Base-by-base conservation (phyloP, 2,888 invertebrate species). In the Aleiodes testaceus region DNA sequence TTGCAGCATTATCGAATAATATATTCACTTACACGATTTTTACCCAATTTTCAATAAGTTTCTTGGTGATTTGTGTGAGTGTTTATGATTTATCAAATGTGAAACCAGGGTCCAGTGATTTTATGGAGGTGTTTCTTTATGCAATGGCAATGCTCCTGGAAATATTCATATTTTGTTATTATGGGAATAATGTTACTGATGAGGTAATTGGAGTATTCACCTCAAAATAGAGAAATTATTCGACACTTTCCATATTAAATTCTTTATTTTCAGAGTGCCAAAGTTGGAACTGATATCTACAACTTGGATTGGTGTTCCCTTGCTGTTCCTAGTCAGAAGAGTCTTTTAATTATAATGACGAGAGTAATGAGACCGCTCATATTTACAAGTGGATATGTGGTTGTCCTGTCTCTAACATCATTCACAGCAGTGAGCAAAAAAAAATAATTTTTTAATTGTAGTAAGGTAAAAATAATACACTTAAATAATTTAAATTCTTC, bases 131-230 rank as follows among this genome's bases (percentile, higher is more conserved):
- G 20, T 22, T 55, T 0, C 18, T 61, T 3, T 74, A 74, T 53
- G 20, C 72, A 9, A 36, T 55, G 20, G 36, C 50, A 12, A 53
- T 74, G 53, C 20, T 52, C 6, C 50, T 53, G 30, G 66, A 73
- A 55, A 67, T 73, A 67, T 70, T 70, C 59, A 45, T 73, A 6
- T 49, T 55, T 16, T 73, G 73, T 53, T 73, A 44, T 14, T 70
- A 73, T 42, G 73, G 73, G 14, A 44, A 55, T 20, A 45, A 65
- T 67, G 64, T 73, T 7, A 73, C 55, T 1, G 11, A 22, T 11
- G 44, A 70, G 63, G 73, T 73, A 20, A 69, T 26, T 26, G 26
- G 3, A 26, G 5, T 26, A 26, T 26, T 26, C 26, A 5, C 26
- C 3, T 0, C 3, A 26, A 26, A 26, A 26, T 26, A 26, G 26